Evolutionary conservation across 2,113 vertebrate genomes (phyloP), one percentile per base, ranked within the genome.

Genomic region (Sphaerodactylus townsendi): DNA sequence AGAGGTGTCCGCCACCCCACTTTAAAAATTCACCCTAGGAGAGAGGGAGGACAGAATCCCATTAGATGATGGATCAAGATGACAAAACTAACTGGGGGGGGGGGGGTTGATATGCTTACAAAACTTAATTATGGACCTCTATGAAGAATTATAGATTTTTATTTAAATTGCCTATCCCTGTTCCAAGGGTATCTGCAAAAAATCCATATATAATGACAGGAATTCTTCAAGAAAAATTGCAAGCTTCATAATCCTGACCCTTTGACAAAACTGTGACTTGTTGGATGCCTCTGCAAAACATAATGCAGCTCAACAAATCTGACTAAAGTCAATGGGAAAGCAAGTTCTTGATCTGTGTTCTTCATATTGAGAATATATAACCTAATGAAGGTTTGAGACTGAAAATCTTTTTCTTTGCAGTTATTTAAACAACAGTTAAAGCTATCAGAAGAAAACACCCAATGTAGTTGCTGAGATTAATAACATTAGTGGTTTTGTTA

Each of bases 301-400:
- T 77, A 66, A 33, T 64, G 72, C 65, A 33, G n/a, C 46, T 77
- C 78, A 87, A 81, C 85, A 88, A 87, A 86, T 90, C 68, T 71
- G 21, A 50, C 53, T 85, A 77, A 59, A 70, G 37, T 90, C 91
- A 93, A 88, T 86, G 68, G 75, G 73, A 88, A 92, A 68, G 44
- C 33, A 73, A 86, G 72, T 59, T 85, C 89, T 77, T 46, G 33
- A 75, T 88, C 78, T 69, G 0, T 0, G 68, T 30, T 15, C 2
- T 39, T 25, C 76, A 13, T 25, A 23, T 48, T 50, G 53, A 39
- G 35, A 68, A 68, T 2, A 19, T 9, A 21, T n/a, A 19, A 9
- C 33, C 28, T 19, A 77, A 50, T 66, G 35, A 83, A 68, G n/a
- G 28, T 75, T 70, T 53, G 25, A 71, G 8, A 44, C 35, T 72